Conservation (phyloP, 2,888 invertebrate genomes). For the Quadroppia sp. region DNA sequence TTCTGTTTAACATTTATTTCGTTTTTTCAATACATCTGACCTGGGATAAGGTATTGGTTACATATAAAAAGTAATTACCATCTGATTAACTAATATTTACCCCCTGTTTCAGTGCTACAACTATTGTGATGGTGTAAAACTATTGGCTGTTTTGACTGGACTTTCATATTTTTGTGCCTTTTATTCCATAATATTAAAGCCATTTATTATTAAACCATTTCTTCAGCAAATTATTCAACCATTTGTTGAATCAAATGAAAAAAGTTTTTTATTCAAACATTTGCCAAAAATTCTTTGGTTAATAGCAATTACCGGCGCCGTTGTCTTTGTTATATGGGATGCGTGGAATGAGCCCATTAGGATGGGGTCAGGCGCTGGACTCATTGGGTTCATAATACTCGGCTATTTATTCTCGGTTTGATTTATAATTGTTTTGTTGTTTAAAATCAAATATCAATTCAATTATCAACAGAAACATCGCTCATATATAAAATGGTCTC, state of each 20-base stretch:
- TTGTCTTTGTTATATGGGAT: slow-evolving; percentile 38
- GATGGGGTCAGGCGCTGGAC: slow-evolving; percentile 44
- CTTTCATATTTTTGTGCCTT: slow-evolving; percentile 56
- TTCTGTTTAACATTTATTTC: slow-evolving; percentile 13
- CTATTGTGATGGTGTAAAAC: slow-evolving; percentile 67
- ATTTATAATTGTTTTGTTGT: not conserved
- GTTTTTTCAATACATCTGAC: slow-evolving; percentile 14
- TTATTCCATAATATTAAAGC: slow-evolving; percentile 36
- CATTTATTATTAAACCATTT: slow-evolving; percentile 31
- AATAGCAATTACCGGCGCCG: slow-evolving; percentile 18
- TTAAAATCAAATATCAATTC: not conserved
- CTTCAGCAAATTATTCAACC: not conserved
- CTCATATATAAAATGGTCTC: slow-evolving; percentile 52
- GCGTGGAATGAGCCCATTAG: slow-evolving; percentile 37
- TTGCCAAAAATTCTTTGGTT: slow-evolving; percentile 27
- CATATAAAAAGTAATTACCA: not conserved
- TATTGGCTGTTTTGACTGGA: slow-evolving; percentile 63
- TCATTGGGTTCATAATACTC: slow-evolving; percentile 43
- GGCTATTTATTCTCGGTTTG: slow-evolving; percentile 45
- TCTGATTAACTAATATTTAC: not conserved
- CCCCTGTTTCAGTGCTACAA: not conserved
- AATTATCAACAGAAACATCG: slow-evolving; percentile 38
- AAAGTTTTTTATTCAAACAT: slow-evolving; percentile 3
- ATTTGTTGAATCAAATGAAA: not conserved
- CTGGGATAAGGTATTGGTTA: slow-evolving; percentile 22